Percentiles rank a stretch among this genome's conserved stretches.
Evolutionary conservation across 2,888 invertebrate species (phyloP).

Genomic region (Aporophyla nigra): DNA sequence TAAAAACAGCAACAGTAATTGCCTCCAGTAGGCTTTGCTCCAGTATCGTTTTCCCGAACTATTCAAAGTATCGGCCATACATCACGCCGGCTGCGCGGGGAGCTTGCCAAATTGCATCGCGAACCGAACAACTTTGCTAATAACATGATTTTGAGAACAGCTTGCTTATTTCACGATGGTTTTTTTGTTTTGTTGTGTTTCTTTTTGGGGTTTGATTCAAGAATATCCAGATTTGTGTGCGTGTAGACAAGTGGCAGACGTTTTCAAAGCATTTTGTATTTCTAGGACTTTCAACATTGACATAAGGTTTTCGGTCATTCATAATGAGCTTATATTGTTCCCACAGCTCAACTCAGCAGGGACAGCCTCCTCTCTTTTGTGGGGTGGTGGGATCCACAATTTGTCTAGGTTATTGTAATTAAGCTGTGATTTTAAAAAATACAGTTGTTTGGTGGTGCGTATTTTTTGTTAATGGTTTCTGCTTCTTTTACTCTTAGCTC

Average conservation of each 20-base stretch:
- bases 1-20: neutral
- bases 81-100: constrained; percentile 43
- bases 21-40: neutral
- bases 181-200: constrained; percentile 6
- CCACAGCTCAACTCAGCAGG: no score
- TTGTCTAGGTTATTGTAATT: no score
- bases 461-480: no score
- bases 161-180: constrained; percentile 27
- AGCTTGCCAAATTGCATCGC: constrained; percentile 55
- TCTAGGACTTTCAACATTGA: neutral
- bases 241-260: neutral
- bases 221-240: neutral
- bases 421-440: no score
- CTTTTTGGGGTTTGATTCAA: neutral
- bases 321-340: no score
- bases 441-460: no score
- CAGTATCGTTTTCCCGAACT: constrained; percentile 37
- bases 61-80: constrained; percentile 41
- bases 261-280: neutral
- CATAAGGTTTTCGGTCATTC: neutral
- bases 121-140: constrained; percentile 56
- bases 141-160: constrained; percentile 52
- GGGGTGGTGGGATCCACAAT: no score
- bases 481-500: no score
- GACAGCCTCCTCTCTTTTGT: no score